Base-by-base conservation (phyloP, 2,113 vertebrate genomes). In the Microcebus jonahi region DNA sequence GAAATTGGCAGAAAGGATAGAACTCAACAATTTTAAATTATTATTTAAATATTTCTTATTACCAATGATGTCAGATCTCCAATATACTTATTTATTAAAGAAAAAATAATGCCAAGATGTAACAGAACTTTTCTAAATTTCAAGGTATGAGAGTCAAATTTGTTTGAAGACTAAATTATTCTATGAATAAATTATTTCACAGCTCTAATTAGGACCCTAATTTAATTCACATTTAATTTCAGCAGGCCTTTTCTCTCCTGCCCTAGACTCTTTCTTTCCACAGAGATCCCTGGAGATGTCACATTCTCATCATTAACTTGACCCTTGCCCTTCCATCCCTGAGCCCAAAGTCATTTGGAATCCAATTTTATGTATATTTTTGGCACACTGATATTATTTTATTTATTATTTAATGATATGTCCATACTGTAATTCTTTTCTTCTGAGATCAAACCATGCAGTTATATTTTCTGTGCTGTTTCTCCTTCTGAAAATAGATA, bases 371-470 rank as follows among this genome's bases (percentile, higher is more conserved):
- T 48, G 48, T 92, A 45, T 68, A 83, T 7, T 45, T 90, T 73
- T 25, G 57, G 25, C 36, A 89, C 53, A 42, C n/a, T 21, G 14
- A 29, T 53, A 23, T 59, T 21, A 71, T 57, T 95, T 91, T 89
- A 34, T 88, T 96, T 42, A 68, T 88, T 90, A 50, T 53, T 90
- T 63, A 94, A 70, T 77, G 20, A 36, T 95, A 17, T 87, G 88
- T 94, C 6, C 10, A 45, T 50, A 79, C 21, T 83, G 23, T 70
- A 50, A 90, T 79, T 90, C 20, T 92, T 83, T 70, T 85, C 57
- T 92, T 65, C 17, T 90, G 88, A 92, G 76, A 63, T 71, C 65
- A 79, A 14, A 31, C 27, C 10, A 13, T n/a, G 27, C 13, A 61
- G 42, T 94, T 63, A 39, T 57, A 29, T 94, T 95, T 93, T 85